Evolutionary conservation across 2,113 vertebrate genomes (phyloP).

Genomic region (Saccopteryx bilineata): DNA sequence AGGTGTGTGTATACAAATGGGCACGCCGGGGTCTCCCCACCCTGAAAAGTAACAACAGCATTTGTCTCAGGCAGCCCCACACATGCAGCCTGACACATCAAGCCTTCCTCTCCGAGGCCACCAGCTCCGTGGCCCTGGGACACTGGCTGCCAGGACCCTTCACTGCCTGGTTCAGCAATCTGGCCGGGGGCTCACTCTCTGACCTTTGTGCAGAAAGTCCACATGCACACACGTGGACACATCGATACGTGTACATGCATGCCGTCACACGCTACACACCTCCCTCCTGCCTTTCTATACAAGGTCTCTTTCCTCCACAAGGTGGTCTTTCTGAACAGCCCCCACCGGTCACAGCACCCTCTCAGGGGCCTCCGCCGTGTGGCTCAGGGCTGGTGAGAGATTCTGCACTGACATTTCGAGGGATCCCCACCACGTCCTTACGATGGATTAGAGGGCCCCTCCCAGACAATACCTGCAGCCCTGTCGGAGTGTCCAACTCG

Average conservation of each 20-base stretch:
- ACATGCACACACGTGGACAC: fast-evolving
- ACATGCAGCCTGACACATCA: constrained; percentile 82
- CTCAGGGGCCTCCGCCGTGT: not conserved
- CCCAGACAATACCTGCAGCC: constrained; percentile 67
- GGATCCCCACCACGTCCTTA: constrained; percentile 71
- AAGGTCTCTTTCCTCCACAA: not conserved
- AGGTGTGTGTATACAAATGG: too few relatives aligned
- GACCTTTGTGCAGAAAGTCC: not conserved
- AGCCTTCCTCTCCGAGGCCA: constrained; percentile 75
- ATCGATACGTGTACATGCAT: too few relatives aligned
- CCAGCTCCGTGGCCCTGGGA: not conserved
- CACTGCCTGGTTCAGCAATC: not conserved
- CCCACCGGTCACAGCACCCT: fast-evolving
- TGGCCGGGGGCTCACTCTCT: not conserved
- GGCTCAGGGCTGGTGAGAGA: constrained; percentile 43
- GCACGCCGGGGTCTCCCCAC: not conserved
- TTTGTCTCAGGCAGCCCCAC: constrained; percentile 85
- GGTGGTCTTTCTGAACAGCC: not conserved
- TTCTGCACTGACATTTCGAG: constrained; percentile 73
- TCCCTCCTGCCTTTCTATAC: not conserved
- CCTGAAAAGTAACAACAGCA: constrained; percentile 79
- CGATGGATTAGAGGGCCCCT: constrained; percentile 75
- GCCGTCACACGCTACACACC: not conserved
- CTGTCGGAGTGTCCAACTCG: constrained; percentile 64
- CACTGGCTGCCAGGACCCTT: not conserved